Evolutionary conservation across 2,113 vertebrate genomes (phyloP).

Genomic region (Zosterops lateralis): DNA sequence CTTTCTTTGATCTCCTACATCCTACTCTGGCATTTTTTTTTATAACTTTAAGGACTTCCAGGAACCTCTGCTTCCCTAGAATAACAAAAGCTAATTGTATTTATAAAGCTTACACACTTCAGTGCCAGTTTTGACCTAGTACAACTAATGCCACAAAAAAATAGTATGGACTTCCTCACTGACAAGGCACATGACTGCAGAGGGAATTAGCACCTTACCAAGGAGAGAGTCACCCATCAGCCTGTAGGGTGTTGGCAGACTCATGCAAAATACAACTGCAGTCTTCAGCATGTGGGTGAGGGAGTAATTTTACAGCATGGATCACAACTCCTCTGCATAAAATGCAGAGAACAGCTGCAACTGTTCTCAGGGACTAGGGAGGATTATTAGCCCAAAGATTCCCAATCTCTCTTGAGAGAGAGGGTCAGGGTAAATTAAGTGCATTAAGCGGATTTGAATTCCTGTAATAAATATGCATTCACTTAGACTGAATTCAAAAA

Average conservation of each 20-base stretch:
- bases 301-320: background rate
- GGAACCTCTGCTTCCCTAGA: background rate
- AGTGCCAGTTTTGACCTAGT: background rate
- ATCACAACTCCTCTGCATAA: background rate
- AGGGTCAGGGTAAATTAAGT: background rate
- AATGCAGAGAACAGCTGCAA: constrained; percentile 35
- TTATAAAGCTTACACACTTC: background rate
- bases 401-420: background rate
- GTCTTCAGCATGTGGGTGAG: background rate
- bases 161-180: background rate
- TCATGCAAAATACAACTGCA: background rate
- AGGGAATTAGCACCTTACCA: background rate
- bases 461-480: background rate
- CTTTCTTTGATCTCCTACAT: background rate
- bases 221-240: background rate
- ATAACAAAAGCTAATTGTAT: background rate
- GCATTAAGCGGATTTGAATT: background rate
- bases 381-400: background rate
- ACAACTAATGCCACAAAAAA: background rate
- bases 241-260: background rate
- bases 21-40: background rate
- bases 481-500: background rate
- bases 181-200: background rate
- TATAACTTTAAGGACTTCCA: background rate
- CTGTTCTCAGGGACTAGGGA: background rate